Base-by-base conservation (phyloP, 2,888 invertebrate genomes). In the Cephus pygmeus region DNA sequence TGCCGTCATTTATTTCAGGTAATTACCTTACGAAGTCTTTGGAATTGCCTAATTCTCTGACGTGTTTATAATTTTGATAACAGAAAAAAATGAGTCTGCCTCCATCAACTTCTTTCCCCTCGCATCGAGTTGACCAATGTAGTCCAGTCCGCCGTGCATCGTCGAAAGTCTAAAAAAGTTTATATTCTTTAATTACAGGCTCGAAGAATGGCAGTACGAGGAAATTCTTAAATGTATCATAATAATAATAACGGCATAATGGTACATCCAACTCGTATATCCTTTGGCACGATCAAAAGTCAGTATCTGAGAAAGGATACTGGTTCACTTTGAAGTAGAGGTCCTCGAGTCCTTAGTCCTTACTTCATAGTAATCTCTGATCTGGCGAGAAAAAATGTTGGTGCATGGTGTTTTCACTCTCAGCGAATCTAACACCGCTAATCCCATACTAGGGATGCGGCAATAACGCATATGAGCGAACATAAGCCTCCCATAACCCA, bases 1-100 rank as follows among this genome's bases (percentile, higher is more conserved):
- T 76, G 80, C 76, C 81, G 81, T 83, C 84, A 81, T 85, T 83
- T 84, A 85, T 86, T 84, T 83, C 79, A 79, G 80, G 71, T 80
- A 82, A 82, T 83, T 85, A 83, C 81, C 82, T 80, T 79, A 77
- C 79, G 69, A n/a, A 56, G 23, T 56, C 56, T 56, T 56, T 56
- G 9, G 23, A 56, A 56, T 56, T 56, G 56, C 56, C 56, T 56
- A 56, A 56, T 56, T 23, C 23, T 56, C 56, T 23, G 56, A 56
- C 56, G 6, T 34, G 12, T 71, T 71, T 71, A 71, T 71, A 31
- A 34, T 31, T 71, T 71, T 34, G 71, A 71, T 71, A 71, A 71
- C 71, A 23, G 31, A 34, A 71, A 34, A 71, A 15, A 56, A 56
- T 56, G 23, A 56, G 56, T 23, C 40, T 23, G 15, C 23, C 40